These are phyloP conservation scores for Orthonyx spaldingii DNA, from an alignment of 2,113 vertebrate genomes.

Conservation along the genomic window DNA sequence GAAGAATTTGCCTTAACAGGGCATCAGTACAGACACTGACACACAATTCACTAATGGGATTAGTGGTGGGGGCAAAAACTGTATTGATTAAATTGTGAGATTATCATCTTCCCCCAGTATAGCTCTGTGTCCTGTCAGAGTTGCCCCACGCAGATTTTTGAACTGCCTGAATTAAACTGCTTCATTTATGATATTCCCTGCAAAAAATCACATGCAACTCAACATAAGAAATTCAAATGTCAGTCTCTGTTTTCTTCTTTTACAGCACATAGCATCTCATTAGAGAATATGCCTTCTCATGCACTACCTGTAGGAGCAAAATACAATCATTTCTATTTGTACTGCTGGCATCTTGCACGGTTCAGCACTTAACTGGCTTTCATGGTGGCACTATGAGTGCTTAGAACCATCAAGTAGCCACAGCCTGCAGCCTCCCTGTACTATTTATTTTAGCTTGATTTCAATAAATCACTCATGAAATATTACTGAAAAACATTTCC, in stretches of 20 bases:
- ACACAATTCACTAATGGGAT: not conserved
- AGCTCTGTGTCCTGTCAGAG: not conserved
- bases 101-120: not conserved
- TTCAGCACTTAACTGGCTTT: not conserved
- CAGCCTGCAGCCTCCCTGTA: not conserved
- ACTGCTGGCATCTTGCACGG: not conserved
- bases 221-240: not conserved
- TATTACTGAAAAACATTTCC: not conserved
- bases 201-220: not conserved
- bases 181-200: not conserved
- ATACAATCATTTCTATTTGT: not conserved
- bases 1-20: not conserved
- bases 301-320: not conserved
- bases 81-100: not conserved
- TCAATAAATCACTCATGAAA: not conserved
- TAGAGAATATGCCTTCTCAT: not conserved
- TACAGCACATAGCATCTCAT: not conserved
- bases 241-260: not conserved
- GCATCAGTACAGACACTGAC: not conserved
- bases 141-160: not conserved
- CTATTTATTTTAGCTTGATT: not conserved
- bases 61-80: not conserved
- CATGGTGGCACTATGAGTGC: not conserved
- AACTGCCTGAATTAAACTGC: not conserved
- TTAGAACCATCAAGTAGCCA: not conserved